phyloP scores from a whole-genome alignment of 2,888 invertebrate species.

The Drosophila setosimentum region DNA sequence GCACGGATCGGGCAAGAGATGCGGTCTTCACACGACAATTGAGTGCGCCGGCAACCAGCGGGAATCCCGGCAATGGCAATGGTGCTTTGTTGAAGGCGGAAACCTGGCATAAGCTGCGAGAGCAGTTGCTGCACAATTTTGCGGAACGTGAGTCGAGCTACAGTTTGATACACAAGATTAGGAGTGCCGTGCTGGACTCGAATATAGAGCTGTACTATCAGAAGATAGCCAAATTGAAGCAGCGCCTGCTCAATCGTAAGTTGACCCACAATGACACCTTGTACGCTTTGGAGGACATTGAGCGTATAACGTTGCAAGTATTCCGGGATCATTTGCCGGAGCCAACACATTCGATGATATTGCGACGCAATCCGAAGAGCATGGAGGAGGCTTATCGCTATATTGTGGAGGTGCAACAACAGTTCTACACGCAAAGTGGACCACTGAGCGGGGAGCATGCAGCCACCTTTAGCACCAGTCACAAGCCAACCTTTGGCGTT shows the following conservation, averaged over 20 bases:
- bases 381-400: slow-evolving; percentile 78
- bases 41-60: slow-evolving; percentile 64
- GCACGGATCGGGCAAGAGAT: slow-evolving; percentile 71
- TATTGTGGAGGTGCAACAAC: slow-evolving; percentile 72
- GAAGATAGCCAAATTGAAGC: slow-evolving; percentile 66
- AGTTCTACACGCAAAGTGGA: slow-evolving; percentile 72
- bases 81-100: slow-evolving; percentile 45
- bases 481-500: slow-evolving; percentile 65
- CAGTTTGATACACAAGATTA: slow-evolving; percentile 64
- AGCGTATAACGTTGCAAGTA: slow-evolving; percentile 68
- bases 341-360: slow-evolving; percentile 73
- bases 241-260: slow-evolving; percentile 65
- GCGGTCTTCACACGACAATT: slow-evolving; percentile 67
- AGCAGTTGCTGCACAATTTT: slow-evolving; percentile 67
- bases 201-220: slow-evolving; percentile 73
- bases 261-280: slow-evolving; percentile 72
- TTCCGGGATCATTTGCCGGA: slow-evolving; percentile 71
- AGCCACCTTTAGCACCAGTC: slow-evolving; percentile 75
- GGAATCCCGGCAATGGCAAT: slow-evolving; percentile 20
- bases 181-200: slow-evolving; percentile 65
- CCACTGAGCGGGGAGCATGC: slow-evolving; percentile 64
- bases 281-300: slow-evolving; percentile 68
- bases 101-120: slow-evolving; percentile 69
- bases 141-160: slow-evolving; percentile 71
- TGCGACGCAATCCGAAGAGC: slow-evolving; percentile 69